A percentile compares a stretch with the other conserved stretches of the same genome.
Conservation (phyloP, 1,140 invertebrate genomes). For the Streblospio benedicti region DNA sequence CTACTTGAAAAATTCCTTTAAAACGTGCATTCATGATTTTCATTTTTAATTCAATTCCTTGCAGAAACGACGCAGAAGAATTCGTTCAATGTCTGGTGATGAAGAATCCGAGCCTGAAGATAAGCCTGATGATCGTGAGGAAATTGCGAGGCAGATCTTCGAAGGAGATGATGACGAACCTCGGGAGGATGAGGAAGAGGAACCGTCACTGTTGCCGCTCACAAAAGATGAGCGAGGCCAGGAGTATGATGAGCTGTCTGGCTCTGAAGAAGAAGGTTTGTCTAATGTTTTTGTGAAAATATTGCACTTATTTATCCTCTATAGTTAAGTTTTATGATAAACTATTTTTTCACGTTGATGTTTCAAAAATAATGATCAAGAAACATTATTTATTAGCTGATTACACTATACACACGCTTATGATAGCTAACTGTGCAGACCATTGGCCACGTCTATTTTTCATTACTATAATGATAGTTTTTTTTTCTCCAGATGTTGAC, state of each 20-base stretch:
- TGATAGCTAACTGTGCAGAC: neutral
- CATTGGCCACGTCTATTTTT: no score
- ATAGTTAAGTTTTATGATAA: neutral
- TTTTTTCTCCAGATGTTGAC: slow-evolving; percentile 62
- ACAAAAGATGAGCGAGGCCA: no score
- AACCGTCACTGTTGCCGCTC: no score
- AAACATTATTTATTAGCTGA: neutral
- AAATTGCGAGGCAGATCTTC: slow-evolving; percentile 82
- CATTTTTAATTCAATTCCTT: slow-evolving; percentile 31
- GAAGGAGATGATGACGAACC: slow-evolving; percentile 68
- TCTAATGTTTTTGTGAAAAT: slow-evolving; percentile 47
- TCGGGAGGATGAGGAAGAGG: slow-evolving; percentile 52
- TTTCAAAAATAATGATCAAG: neutral
- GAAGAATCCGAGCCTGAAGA: slow-evolving; percentile 65
- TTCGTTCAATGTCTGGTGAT: slow-evolving; percentile 47
- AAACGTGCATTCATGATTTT: neutral
- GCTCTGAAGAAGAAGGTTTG: slow-evolving; percentile 47
- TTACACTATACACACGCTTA: neutral
- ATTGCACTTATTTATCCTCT: neutral
- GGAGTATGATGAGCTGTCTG: slow-evolving; percentile 50
- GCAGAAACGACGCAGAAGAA: slow-evolving; percentile 80
- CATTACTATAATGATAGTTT: neutral
- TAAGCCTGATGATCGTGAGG: slow-evolving; percentile 61
- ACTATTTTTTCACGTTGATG: neutral
- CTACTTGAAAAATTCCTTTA: neutral